Base-by-base conservation (phyloP, 2,888 invertebrate genomes). In the Timema cristinae region DNA sequence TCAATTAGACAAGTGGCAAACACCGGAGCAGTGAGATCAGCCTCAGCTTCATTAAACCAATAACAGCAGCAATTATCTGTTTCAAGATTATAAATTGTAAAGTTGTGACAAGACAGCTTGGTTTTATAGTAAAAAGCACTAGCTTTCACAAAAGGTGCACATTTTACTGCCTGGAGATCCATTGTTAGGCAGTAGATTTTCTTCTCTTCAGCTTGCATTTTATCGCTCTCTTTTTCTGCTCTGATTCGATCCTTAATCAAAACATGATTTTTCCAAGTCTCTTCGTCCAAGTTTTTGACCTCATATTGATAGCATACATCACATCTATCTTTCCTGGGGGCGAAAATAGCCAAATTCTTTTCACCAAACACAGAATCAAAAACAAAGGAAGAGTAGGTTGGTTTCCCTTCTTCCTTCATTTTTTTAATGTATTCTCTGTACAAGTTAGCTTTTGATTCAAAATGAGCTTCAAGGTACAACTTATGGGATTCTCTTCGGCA, bases 341-440 rank as follows among this genome's bases (percentile, higher is more conserved):
- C n/a, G n/a, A n/a, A n/a, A n/a, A n/a, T n/a, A n/a, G 54, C 11
- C 54, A 54, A n/a, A 54, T 54, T 54, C 11, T 13, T 54, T 54
- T 54, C 54, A 54, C n/a, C n/a, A 2, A 54, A 54, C 54, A 54
- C 54, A 54, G 11, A 54, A 13, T 54, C 54, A 54, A 54, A 54
- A 54, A 54, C 54, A 54, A 54, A 54, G n/a, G 54, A 54, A 54
- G 54, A 54, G 54, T 54, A 54, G n/a, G 54, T 54, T 1, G 1
- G n/a, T 54, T 54, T 4, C 11, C n/a, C n/a, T n/a, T 54, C 54
- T 54, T 54, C 4, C 54, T 54, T 54, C 54, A 54, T 54, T 54
- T 54, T 54, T n/a, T 54, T 54, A 54, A n/a, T 54, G 54, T 54
- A 54, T n/a, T 54, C 54, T n/a, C 54, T 54, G 54, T 54, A 54